Evolutionary conservation across 2,113 vertebrate species (phyloP), one percentile per base, ranked within the genome.

Genomic region (Oryzias javanicus): DNA sequence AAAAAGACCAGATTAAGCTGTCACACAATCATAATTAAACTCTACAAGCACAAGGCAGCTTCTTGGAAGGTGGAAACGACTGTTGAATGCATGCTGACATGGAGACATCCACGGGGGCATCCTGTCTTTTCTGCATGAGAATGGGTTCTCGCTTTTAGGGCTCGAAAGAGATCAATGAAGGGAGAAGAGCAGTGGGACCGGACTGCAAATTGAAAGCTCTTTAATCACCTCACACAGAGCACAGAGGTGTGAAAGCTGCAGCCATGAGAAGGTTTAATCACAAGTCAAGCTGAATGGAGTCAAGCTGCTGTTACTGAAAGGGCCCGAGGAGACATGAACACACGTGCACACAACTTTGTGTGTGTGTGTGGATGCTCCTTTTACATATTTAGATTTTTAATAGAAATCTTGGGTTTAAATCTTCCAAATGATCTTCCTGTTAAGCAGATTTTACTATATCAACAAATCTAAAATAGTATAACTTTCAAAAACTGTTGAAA

Each of bases 191-290:
- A 53, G 67, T 54, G 78, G 84, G 81, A 84, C 76, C 42, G 61
- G 75, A 79, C 79, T 82, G 72, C 78, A 85, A 82, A 86, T 82
- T 80, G 76, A 86, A 71, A 73, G 71, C 69, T 70, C 67, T 86
- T 85, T 88, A 89, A 87, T 88, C 88, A 88, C 83, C 80, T 79
- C 58, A 67, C 78, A 79, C 69, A 72, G 80, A 81, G 86, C 82
- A 80, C 72, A 72, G 59, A 27, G 3, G 81, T 87, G 83, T 76
- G 71, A 86, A 86, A 79, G 83, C 82, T 82, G 71, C 65, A 47
- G 55, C 71, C 71, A 77, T 66, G 79, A 67, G 81, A 83, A 84
- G 76, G 66, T 86, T 86, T 89, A 85, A 88, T 87, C 83, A 86
- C 76, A 60, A 45, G 73, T 55, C 55, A 70, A 72, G 74, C 76